Base-by-base conservation (phyloP, 2,888 invertebrate species). In the Pantelozetes paolii region DNA sequence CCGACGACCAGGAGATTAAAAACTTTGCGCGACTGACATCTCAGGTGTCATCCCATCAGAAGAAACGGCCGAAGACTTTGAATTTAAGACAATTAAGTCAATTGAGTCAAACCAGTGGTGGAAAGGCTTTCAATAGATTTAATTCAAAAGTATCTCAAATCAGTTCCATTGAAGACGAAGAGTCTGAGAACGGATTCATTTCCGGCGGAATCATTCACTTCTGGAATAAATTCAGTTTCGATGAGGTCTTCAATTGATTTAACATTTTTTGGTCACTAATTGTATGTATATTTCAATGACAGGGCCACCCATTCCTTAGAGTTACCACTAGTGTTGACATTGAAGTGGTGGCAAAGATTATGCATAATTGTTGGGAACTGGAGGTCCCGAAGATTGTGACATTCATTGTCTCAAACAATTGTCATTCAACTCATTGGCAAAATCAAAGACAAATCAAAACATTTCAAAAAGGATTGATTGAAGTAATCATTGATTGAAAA, bases 391-490 rank as follows among this genome's bases (percentile, higher is more conserved):
- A 78, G 26, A 78, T 78, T 18, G 77, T 78, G 18, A 69, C 78
- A 15, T 77, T 78, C 15, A 75, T 78, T 11, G 75, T 78, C 57
- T 78, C 78, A 0, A 78, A 77, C 57, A 78, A 75, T 13, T 75
- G 75, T 26, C 77, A 78, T 18, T 71, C 76, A 20, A 71, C 74
- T 2, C 72, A 78, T 40, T 77, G 78, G 78, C 76, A 73, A 18
- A 77, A 77, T 36, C 64, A 75, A 1, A 74, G 77, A 20, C 78
- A 78, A 57, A 76, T 78, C 18, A 74, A 76, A 32, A 77, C 73
- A 30, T 78, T 78, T 72, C 77, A 78, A 72, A 77, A 76, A 54
- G 78, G 78, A 57, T 62, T 78, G 6, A 77, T 78, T 9, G 77
- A 77, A 18, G 78, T 78, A 62, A 73, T 75, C 71, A 30, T 42